Percentiles rank a stretch among this genome's conserved stretches.
Evolutionary conservation across 1,140 invertebrate genomes (phyloP).

Genomic region (Belonocnema kinseyi): DNA sequence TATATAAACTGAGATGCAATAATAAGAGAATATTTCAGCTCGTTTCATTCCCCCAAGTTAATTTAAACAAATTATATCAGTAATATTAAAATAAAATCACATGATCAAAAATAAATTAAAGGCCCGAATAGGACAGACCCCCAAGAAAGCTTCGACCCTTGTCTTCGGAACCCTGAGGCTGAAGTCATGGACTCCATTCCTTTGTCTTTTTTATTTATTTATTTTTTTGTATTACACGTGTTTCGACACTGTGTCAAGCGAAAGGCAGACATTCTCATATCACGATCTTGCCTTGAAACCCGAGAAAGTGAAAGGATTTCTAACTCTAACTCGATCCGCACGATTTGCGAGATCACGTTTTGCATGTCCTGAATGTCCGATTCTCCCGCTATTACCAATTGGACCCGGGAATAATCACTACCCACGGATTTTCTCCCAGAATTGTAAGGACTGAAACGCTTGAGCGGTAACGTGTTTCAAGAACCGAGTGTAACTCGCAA

Average conservation of each 20-base stretch:
- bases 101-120: no score
- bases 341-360: slow-evolving; percentile 50
- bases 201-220: slow-evolving; percentile 2
- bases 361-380: slow-evolving; percentile 40
- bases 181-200: background rate
- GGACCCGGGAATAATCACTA: background rate
- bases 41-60: no score
- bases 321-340: slow-evolving; percentile 41
- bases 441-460: background rate
- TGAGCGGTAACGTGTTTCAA: background rate
- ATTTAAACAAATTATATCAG: no score
- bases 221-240: background rate
- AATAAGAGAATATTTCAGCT: background rate
- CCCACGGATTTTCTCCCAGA: slow-evolving; percentile 9
- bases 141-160: no score
- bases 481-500: background rate
- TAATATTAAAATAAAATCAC: no score
- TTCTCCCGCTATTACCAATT: slow-evolving; percentile 21
- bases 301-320: slow-evolving; percentile 66
- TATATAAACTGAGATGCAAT: slow-evolving; percentile 16
- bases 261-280: slow-evolving; percentile 48
- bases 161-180: no score
- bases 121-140: no score
- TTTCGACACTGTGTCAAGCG: slow-evolving; percentile 31
- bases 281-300: slow-evolving; percentile 62